Evolutionary conservation across 2,113 vertebrate genomes (phyloP).

Genomic region (Origma solitaria): DNA sequence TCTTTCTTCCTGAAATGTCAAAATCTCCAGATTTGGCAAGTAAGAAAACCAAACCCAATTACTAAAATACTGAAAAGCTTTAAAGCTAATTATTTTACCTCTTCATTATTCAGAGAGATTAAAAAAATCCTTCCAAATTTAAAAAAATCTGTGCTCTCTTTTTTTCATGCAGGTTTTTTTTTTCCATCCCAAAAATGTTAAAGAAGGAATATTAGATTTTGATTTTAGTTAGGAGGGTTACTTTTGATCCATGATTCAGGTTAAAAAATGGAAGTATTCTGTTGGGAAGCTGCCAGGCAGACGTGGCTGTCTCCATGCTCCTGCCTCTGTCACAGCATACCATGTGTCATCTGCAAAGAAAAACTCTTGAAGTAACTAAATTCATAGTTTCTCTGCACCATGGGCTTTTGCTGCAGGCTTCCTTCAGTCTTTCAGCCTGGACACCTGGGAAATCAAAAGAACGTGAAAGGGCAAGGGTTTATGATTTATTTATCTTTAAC

Average conservation of each 20-base stretch:
- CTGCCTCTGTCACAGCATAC: not conserved
- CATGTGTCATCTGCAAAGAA: not conserved
- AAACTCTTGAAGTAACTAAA: not conserved
- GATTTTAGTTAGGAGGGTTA: not conserved
- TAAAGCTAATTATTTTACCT: not conserved
- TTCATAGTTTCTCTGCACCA: not conserved
- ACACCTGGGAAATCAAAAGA: not conserved
- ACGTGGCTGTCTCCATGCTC: not conserved
- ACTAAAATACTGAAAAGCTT: not conserved
- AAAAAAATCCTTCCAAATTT: accelerated
- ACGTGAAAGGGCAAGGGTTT: not conserved
- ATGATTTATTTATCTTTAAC: conserved; percentile 7
- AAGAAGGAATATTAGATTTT: not conserved
- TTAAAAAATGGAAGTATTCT: not conserved
- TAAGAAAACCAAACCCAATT: not conserved
- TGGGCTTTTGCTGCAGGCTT: not conserved
- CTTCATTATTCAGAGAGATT: not conserved
- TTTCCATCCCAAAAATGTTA: not conserved
- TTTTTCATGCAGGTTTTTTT: not conserved
- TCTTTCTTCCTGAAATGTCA: not conserved
- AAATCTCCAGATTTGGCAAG: not conserved
- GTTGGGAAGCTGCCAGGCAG: not conserved
- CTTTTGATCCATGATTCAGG: not conserved
- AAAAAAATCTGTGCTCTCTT: not conserved
- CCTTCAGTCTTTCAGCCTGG: not conserved